Percentiles rank a stretch among this genome's conserved stretches.
Evolutionary conservation across 2,797 vertebrate genomes (phyloP).

Genomic region (Xerus rutilus): DNA sequence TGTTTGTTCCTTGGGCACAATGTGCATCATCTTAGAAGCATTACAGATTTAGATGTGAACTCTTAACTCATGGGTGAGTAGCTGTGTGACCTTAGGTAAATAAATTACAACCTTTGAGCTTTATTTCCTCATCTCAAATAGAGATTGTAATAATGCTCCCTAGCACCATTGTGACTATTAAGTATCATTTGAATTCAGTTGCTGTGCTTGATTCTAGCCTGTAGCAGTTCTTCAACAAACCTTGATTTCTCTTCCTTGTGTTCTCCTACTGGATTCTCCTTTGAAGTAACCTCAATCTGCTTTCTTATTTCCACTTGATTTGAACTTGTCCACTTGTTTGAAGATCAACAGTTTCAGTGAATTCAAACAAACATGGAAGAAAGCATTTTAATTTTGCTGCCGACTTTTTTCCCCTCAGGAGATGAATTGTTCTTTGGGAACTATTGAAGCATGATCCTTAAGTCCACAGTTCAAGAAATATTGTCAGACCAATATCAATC

Average conservation of each 20-base stretch:
- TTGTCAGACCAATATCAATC: neutral
- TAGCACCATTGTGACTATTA: neutral
- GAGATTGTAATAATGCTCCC: neutral
- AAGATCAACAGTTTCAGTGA: neutral
- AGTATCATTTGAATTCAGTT: neutral
- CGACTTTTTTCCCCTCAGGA: neutral
- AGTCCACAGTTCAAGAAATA: neutral
- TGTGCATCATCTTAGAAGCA: neutral
- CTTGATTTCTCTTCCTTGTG: neutral
- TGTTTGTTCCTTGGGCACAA: neutral
- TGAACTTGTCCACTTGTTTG: neutral
- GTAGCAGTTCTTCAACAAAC: neutral
- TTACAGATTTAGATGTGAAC: neutral
- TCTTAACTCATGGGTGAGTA: neutral
- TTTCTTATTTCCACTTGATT: neutral
- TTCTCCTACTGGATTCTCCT: neutral
- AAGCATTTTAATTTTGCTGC: constrained; percentile 8
- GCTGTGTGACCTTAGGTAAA: neutral
- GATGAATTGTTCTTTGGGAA: neutral
- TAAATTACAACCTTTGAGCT: neutral
- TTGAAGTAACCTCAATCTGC: neutral
- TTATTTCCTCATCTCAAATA: constrained; percentile 19
- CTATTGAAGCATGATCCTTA: neutral
- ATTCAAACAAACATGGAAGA: neutral
- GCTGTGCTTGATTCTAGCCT: neutral